Base-by-base conservation (phyloP, 2,113 vertebrate species). In the Phyllostomus hastatus region DNA sequence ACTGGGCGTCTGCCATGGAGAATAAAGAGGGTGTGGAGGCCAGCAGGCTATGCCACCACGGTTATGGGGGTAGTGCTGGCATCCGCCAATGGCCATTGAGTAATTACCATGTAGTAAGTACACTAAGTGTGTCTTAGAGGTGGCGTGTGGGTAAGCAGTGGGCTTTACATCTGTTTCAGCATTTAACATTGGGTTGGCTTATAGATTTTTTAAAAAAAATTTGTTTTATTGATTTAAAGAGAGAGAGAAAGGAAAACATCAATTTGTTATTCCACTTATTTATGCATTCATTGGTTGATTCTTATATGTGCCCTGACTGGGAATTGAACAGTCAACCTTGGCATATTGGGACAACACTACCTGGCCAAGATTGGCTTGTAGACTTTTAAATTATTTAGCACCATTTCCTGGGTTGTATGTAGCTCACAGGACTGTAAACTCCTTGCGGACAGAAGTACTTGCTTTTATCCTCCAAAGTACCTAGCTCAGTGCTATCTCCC, bases 91-190 rank as follows among this genome's bases (percentile, higher is more conserved):
- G 57, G 20, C 69, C 20, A 2, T 7, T 4, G 46, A 43, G 72
- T 11, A 10, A 20, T 35, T 15, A 16, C 61, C 22, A 0, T 0
- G 10, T 33, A 76, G 73, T 19, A 33, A 48, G 10, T 28, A 52
- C 59, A 19, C 59, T 19, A 2, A 7, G 3, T 7, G 41, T 19
- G 35, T 4, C 1, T 73, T 52, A 81, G 73, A 43, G 64, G 6
- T 3, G 46, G 52, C 24, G 2, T 22, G 35, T 38, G 50, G 16
- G 78, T 61, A 35, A 41, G 24, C 14, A 31, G 19, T 17, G 59
- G 26, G 48, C 12, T 24, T 4, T 7, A 15, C 8, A 0, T 48
- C 64, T 41, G 43, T 12, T 11, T n/a, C 20, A 15, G 20, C 26
- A 10, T 15, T 24, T 19, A 50, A 11, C 3, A 4, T 50, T 35